Conservation (phyloP, 2,888 invertebrate species). For the Parapristionchus giblindavisi region DNA sequence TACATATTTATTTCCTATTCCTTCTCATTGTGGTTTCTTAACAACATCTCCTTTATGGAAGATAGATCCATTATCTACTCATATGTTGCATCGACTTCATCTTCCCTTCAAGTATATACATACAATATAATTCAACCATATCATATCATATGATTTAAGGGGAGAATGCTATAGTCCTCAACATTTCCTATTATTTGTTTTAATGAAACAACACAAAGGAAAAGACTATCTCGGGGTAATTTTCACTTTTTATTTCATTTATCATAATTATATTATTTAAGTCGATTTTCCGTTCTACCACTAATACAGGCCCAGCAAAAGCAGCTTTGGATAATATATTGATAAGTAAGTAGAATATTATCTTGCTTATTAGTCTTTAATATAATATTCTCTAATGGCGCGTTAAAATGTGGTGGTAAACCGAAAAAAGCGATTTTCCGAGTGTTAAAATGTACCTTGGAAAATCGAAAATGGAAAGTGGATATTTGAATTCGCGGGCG, state of each 20-base stretch:
- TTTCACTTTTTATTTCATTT: too few relatives aligned
- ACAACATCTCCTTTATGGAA: constrained; percentile 47
- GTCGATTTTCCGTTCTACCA: too few relatives aligned
- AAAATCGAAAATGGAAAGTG: too few relatives aligned
- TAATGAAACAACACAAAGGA: constrained; percentile 62
- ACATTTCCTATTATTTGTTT: constrained; percentile 58
- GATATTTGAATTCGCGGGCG: too few relatives aligned
- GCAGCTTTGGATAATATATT: constrained; percentile 6
- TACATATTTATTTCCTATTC: constrained; percentile 51
- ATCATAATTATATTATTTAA: too few relatives aligned
- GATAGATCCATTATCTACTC: constrained; percentile 34
- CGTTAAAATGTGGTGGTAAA: too few relatives aligned
- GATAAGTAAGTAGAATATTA: not conserved
- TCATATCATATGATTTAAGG: constrained; percentile 21
- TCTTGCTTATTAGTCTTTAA: not conserved
- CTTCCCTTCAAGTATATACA: constrained; percentile 31
- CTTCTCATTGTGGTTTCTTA: constrained; percentile 48
- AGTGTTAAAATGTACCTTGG: too few relatives aligned
- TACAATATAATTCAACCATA: not conserved
- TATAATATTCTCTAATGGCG: not conserved
- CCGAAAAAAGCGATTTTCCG: too few relatives aligned
- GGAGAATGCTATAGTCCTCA: constrained; percentile 49
- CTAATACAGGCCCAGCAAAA: too few relatives aligned
- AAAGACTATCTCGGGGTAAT: constrained; percentile 54
- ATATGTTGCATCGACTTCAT: constrained; percentile 13